Evolutionary conservation across 2,888 invertebrate species (phyloP), one percentile per base, ranked within the genome.

Genomic region (Xestia ashworthii): DNA sequence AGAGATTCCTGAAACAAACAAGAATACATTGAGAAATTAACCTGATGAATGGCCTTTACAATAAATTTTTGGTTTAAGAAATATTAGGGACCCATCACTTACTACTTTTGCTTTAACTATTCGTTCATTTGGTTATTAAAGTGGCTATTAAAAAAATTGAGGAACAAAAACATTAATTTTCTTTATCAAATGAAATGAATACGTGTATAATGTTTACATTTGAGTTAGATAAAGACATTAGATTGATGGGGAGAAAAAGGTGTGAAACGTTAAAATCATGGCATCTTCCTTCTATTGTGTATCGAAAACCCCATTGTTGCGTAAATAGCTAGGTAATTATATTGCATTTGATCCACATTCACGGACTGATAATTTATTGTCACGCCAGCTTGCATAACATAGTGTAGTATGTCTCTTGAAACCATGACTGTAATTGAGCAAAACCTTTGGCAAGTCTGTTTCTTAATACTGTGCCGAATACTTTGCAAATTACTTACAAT

Each of bases 1-100:
- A 97, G 92, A 86, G 94, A 91, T 88, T 97, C 97, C 97, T 97
- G 95, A 68, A 95, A 95, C 92, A 93, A 95, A 76, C 1, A 71
- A 70, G 48, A 62, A 50, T 14, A 41, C 3, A 72, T 69, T 83
- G 12, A 46, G 68, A 44, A 65, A 11, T 4, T 48, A 6, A 4
- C 62, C 4, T 12, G 11, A 16, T 25, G 2, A 53, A n/a, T 62
- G 3, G 16, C 44, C 6, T 68, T 68, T 11, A 41, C 1, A 5
- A 9, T 22, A 5, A 8, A 50, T n/a, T 25, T 25, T 65, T 58
- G n/a, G 5, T 8, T 53, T 55, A 46, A 14, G 9, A 32, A 32
- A 19, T 32, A 22, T 71, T 14, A 5, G 4, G 2, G 4, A n/a
- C 14, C 25, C 3, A 46, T 11, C 32, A 6, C 46, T 22, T 46